Evolutionary conservation across 2,113 vertebrate species (phyloP).

Genomic region (Ceyx melanurus): DNA sequence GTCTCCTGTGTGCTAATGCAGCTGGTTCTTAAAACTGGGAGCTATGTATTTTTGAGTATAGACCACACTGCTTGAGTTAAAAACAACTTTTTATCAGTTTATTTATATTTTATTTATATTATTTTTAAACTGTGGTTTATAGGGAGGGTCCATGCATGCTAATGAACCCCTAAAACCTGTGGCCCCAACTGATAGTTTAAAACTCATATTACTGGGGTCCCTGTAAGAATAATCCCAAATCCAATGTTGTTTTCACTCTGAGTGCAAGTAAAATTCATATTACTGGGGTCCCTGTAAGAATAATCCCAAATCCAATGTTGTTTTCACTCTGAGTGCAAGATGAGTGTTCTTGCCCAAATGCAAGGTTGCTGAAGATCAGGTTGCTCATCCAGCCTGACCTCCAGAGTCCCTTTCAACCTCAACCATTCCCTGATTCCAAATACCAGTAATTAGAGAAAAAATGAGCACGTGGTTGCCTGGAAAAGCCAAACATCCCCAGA

Average conservation of each 20-base stretch:
- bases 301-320: background rate
- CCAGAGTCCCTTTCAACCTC: background rate
- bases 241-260: background rate
- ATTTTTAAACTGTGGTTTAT: background rate
- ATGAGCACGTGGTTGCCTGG: background rate
- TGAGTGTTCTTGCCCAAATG: background rate
- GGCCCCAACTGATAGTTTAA: background rate
- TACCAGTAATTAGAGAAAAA: background rate
- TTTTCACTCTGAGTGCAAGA: background rate
- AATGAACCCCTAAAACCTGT: background rate
- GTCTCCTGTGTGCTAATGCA: conserved; percentile 34
- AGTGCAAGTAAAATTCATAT: too few relatives aligned
- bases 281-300: background rate
- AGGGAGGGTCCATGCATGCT: background rate
- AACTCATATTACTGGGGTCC: background rate
- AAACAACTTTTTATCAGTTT: conserved; percentile 1
- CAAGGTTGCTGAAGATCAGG: background rate
- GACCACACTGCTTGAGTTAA: background rate
- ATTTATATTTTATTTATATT: too few relatives aligned
- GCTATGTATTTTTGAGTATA: background rate
- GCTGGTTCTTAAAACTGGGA: background rate
- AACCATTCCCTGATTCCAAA: background rate
- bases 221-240: background rate
- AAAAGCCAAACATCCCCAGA: background rate
- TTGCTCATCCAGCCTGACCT: background rate